Evolutionary conservation across 53 echinoderm and acorn worm species (phyloP).

Genomic region (Astropecten irregularis): DNA sequence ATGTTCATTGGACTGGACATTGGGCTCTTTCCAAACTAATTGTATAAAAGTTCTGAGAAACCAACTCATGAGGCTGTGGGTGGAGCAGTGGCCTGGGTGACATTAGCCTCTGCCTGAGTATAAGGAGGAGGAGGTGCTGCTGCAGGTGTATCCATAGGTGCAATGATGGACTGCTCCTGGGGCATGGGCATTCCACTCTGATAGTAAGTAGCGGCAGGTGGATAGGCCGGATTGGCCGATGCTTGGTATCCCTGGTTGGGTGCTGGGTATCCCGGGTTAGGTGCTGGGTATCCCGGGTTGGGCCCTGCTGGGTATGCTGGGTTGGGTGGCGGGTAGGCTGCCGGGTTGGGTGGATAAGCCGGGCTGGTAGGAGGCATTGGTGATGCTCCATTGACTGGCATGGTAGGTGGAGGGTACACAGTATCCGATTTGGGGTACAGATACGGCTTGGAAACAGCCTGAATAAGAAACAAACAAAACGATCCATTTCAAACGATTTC

Average conservation of each 20-base stretch:
- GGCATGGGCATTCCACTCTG: conserved; percentile 15
- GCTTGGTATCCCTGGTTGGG: not conserved
- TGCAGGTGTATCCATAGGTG: not conserved
- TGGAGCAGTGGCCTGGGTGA: conserved; percentile 1
- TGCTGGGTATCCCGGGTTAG: conserved; percentile 9
- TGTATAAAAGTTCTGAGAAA: too few relatives aligned
- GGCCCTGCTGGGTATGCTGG: not conserved
- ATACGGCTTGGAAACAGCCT: conserved; percentile 51
- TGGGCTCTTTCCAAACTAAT: too few relatives aligned
- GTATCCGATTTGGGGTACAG: conserved; percentile 52
- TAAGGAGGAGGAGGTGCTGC: conserved; percentile 15
- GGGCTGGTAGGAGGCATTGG: not conserved
- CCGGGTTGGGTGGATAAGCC: not conserved
- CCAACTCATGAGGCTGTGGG: conserved; percentile 19
- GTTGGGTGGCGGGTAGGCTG: not conserved
- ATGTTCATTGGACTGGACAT: too few relatives aligned
- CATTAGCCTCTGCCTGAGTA: not conserved
- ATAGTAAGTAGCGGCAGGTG: not conserved
- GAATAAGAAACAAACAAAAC: not conserved
- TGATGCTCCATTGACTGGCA: conserved; percentile 34
- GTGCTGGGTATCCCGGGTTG: not conserved
- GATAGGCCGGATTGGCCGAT: not conserved
- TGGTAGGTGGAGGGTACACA: conserved; percentile 18
- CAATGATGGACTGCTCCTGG: not conserved
- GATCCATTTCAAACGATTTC: not conserved